Conservation (phyloP, 2,797 vertebrate species). For the Lithobates pipiens region DNA sequence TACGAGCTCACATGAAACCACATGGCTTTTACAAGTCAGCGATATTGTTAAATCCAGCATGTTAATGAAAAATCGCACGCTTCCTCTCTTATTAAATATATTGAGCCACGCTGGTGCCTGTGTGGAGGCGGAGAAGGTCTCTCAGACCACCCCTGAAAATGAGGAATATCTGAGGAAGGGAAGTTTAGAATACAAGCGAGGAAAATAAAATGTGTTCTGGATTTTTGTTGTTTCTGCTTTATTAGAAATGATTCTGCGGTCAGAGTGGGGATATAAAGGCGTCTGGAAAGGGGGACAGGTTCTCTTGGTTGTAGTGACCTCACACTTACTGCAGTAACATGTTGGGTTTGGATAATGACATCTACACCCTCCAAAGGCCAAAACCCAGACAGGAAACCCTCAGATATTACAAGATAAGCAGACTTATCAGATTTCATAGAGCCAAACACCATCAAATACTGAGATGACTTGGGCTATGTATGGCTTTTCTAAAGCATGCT, state of each 20-base stretch:
- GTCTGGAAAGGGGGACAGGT: neutral
- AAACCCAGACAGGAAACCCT: no score
- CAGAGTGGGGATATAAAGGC: neutral
- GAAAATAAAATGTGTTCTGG: neutral
- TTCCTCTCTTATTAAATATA: slow-evolving; percentile 33
- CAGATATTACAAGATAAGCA: no score
- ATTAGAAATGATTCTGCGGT: neutral
- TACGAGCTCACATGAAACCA: slow-evolving; percentile 28
- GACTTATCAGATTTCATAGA: neutral
- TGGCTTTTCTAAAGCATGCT: no score
- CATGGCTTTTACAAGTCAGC: slow-evolving; percentile 34
- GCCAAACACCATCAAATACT: neutral
- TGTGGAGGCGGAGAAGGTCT: neutral
- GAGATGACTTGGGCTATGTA: no score
- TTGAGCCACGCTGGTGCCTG: neutral
- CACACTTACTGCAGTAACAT: neutral
- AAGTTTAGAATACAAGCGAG: neutral
- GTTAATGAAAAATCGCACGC: slow-evolving; percentile 45
- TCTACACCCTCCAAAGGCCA: neutral
- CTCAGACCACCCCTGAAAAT: slow-evolving; percentile 37
- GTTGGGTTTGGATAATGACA: neutral
- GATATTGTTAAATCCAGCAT: slow-evolving; percentile 30
- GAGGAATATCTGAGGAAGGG: neutral
- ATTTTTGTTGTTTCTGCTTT: neutral
- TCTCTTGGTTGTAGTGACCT: neutral